Evolutionary conservation across 2,888 invertebrate genomes (phyloP), one percentile per base, ranked within the genome.

Genomic region (Dynastes tityus): DNA sequence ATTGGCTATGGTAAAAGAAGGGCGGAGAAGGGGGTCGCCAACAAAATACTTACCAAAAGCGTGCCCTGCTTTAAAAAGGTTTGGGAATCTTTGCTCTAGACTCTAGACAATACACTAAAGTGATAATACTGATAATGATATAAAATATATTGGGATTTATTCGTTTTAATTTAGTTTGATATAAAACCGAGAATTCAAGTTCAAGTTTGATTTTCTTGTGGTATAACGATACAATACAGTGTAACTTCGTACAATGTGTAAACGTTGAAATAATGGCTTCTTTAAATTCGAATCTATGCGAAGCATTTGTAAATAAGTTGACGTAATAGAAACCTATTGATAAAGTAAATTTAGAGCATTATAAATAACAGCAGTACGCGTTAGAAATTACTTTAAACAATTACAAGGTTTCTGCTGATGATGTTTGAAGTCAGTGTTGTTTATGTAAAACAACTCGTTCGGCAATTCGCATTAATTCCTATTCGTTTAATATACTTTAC

Each of bases 321-420:
- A n/a, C 32, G 9, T 63, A 63, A 63, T 29, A 63, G 29, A n/a
- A 32, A n/a, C 63, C 11, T 29, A 63, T 63, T n/a, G 11, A n/a
- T 29, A 32, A 29, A 29, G 29, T 63, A 63, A 29, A 32, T 27
- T 45, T 63, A 9, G 32, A 63, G n/a, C 27, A n/a, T 11, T 63
- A 63, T 63, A 63, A 63, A 63, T 63, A 63, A 32, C 63, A 32
- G 32, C 13, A 11, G 45, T 45, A 45, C 45, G 8, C 8, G 45
- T 9, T 32, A 63, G 29, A 63, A 13, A 63, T n/a, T 63, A 32
- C 29, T 63, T 63, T 63, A 63, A 29, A 63, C 63, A 63, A 63
- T 63, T 63, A 29, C 63, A 32, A 2, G 13, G 27, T 29, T 63
- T 63, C 32, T 32, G 63, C 5, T 63, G 11, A 63, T 63, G 29